Base-by-base conservation (phyloP, 92 coral and sea anemone species). In the Parazoanthus darwini region DNA sequence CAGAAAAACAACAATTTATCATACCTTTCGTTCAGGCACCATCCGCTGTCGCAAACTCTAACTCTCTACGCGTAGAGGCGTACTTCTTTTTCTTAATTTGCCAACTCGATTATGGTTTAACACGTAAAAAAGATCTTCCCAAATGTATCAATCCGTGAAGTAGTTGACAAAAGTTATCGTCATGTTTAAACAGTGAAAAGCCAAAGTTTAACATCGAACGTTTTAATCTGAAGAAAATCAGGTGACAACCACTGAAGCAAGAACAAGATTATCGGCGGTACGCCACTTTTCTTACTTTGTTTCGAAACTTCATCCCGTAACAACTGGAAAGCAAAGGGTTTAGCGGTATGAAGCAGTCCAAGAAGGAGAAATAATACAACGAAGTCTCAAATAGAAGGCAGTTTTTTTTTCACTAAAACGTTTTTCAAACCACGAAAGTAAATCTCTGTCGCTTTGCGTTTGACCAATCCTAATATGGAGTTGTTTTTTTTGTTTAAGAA, bases 321-420 rank as follows among this genome's bases (percentile, higher is more conserved):
- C 77, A 73, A 73, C 77, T 72, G 77, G 77, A 72, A 72, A 72
- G 77, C 77, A 72, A 72, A 72, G 77, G 77, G 77, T 72, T 72
- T 72, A 72, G 77, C 77, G 77, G 77, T 72, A 72, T 72, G 9
- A 72, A 72, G 77, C 77, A 72, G 77, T 72, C 77, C 6, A 72
- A 72, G 77, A 72, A 72, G 77, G 77, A 72, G 77, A 72, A 72
- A 72, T 72, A 72, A 72, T 72, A 72, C 77, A 72, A 72, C 77
- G 77, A 72, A 72, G 77, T 29, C 33, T 29, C 33, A 29, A 29
- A 29, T 29, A 29, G 33, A 29, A 29, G 33, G 33, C 33, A 29
- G 33, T 29, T 29, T 29, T 29, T 29, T 29, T 29, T 29, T 29
- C 33, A 29, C 33, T 29, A 29, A 29, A 29, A 29, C 33, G 33